Base-by-base conservation (phyloP, 2,797 vertebrate genomes). In the Perdix hodgsoniae region DNA sequence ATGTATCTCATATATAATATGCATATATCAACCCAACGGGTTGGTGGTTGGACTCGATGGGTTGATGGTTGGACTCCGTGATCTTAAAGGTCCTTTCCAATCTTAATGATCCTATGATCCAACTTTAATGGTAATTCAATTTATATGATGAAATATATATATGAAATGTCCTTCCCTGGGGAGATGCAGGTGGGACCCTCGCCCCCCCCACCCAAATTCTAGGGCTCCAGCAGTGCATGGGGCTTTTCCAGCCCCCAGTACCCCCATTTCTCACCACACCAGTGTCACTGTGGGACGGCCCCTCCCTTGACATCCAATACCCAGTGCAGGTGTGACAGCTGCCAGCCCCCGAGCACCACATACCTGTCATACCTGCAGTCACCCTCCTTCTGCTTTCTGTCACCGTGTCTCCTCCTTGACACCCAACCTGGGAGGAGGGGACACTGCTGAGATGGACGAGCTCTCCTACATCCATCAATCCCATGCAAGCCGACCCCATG, bases 301-400 rank as follows among this genome's bases (percentile, higher is more conserved):
- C 29, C 60, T 83, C 44, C 61, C 85, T 63, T 7, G 66, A 73
- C 82, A 69, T 65, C 50, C 86, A 33, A 33, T 65, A 78, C 73
- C 49, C 9, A 1, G 29, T 0, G 12, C 85, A 73, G 85, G 78
- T 81, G 78, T 29, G 94, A 54, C 26, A 15, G 70, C 84, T 63
- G 87, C 75, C 11, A 2, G 35, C 71, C 79, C 66, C 9, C 11
- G 24, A 57, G 80, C 85, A 11, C 10, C 6, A 4, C 95, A 70
- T 70, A 35, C 86, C 89, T 90, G 64, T 70, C 88, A 83, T 83
- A 77, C 83, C 77, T n/a, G 77, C 16, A 12, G 61, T 29, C 61
- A 18, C 37, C 60, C 59, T 37, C 60, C 27, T 19, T 6, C 59
- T 61, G 59, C 16, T 61, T 29, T 27, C 60, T 37, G 37, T 27